Conservation (phyloP, 2,113 vertebrate species). For the Aptenodytes patagonicus region DNA sequence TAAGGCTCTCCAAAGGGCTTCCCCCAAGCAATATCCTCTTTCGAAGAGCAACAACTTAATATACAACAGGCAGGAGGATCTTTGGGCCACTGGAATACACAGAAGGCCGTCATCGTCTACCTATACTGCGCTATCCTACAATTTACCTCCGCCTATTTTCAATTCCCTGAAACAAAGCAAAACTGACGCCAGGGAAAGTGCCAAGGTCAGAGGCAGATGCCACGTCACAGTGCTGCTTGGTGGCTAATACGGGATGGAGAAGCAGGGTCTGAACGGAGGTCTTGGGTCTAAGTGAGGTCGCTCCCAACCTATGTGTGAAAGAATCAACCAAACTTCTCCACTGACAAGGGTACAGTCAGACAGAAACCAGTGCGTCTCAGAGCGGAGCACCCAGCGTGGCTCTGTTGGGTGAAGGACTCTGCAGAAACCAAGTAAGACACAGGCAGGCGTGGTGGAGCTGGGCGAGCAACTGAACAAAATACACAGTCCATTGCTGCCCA, state of each 20-base stretch:
- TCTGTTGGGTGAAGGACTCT: background rate
- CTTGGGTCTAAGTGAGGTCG: background rate
- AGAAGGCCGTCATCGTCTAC: background rate
- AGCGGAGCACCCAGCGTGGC: background rate
- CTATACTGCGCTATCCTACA: background rate
- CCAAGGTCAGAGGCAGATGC: background rate
- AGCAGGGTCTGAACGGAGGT: background rate
- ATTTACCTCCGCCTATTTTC: background rate
- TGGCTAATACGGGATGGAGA: background rate
- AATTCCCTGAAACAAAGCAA: background rate
- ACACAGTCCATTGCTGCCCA: background rate
- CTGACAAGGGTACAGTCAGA: background rate
- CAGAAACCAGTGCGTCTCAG: background rate
- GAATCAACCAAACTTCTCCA: background rate
- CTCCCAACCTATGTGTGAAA: background rate
- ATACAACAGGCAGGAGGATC: background rate
- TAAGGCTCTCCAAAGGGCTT: background rate
- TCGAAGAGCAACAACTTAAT: background rate
- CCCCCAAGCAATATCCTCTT: background rate
- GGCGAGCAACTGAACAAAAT: background rate
- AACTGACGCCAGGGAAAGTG: background rate
- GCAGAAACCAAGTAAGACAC: background rate
- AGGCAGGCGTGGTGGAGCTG: background rate
- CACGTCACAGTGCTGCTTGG: background rate
- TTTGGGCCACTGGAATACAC: background rate